Conservation (phyloP, 2,888 invertebrate species). For the Elmis aenea region DNA sequence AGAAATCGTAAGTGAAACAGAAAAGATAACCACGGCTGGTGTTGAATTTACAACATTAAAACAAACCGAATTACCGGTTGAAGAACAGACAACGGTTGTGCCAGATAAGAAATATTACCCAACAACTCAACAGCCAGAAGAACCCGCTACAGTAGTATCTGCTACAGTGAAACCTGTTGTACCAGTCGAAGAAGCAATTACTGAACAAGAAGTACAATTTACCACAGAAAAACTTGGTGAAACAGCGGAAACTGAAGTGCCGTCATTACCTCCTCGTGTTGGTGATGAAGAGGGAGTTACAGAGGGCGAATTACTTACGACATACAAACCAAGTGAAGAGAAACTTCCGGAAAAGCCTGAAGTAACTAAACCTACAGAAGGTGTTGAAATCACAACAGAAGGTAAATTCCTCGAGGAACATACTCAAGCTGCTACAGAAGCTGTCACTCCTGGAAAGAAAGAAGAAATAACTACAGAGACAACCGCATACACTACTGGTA, state of each 20-base stretch:
- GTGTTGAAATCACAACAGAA: no score
- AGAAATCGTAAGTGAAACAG: no score
- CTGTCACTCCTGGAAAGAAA: slow-evolving; percentile 10
- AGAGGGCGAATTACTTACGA: no score
- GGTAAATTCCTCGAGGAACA: no score
- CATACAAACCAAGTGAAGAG: slow-evolving; percentile 13
- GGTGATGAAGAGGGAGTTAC: no score
- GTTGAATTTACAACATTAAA: slow-evolving; percentile 3
- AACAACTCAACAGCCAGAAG: slow-evolving; percentile 1
- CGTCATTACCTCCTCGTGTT: background rate
- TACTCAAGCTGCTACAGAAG: slow-evolving; percentile 1
- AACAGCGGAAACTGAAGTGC: background rate
- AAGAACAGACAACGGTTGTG: slow-evolving; percentile 2
- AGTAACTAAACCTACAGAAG: slow-evolving; percentile 1
- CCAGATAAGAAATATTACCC: slow-evolving; percentile 1
- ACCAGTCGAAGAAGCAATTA: slow-evolving; percentile 7
- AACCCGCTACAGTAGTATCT: background rate
- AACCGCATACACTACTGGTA: slow-evolving; percentile 5
- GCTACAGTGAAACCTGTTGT: no score
- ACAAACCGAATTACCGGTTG: background rate
- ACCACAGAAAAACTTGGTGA: slow-evolving; percentile 14
- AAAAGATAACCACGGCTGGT: background rate
- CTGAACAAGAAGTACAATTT: no score
- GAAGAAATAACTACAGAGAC: slow-evolving; percentile 12
- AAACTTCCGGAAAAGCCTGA: slow-evolving; percentile 14